Evolutionary conservation across 2,113 vertebrate genomes (phyloP), one percentile per base, ranked within the genome.

Genomic region (Illadopsis cleaveri): DNA sequence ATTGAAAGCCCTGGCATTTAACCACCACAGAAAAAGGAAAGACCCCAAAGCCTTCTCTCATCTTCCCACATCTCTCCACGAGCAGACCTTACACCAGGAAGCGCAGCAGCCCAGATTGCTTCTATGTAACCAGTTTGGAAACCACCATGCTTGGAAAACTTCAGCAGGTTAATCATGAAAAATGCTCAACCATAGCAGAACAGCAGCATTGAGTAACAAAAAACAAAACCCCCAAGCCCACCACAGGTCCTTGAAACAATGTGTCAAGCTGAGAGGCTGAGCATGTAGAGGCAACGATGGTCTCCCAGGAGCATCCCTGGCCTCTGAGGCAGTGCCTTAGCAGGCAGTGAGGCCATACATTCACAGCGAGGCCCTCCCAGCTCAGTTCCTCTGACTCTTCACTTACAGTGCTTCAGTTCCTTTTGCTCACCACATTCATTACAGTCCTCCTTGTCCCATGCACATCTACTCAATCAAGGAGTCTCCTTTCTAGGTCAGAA

Each of bases 1-100:
- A 66, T 56, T 92, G 79, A 92, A 93, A 95, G 70, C 62, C 80
- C 69, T 92, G 75, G 51, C 70, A 75, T 91, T 94, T 93, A 92
- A 94, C 64, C 72, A 88, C 50, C 65, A 54, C 22, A 60, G 62
- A 33, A 80, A 77, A 78, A 82, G 42, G 57, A 40, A 73, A 81
- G 77, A 72, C 15, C 57, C 69, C 28, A 80, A 71, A 94, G 50
- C 33, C 58, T 87, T 70, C 57, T 76, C 71, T 87, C 27, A 82
- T 68, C 61, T 93, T 51, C 42, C 64, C 37, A 47, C 45, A 82
- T 93, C 42, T 66, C 57, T 75, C 51, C n/a, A 33, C 33, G 60
- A 83, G 69, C 7, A 86, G 72, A 81, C 60, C 79, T 57, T 31
- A 35, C 10, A 18, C 13, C 25, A 69, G 47, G 38, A 88, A 42